Conservation (phyloP, 2,113 vertebrate species). For the Trinectes maculatus region DNA sequence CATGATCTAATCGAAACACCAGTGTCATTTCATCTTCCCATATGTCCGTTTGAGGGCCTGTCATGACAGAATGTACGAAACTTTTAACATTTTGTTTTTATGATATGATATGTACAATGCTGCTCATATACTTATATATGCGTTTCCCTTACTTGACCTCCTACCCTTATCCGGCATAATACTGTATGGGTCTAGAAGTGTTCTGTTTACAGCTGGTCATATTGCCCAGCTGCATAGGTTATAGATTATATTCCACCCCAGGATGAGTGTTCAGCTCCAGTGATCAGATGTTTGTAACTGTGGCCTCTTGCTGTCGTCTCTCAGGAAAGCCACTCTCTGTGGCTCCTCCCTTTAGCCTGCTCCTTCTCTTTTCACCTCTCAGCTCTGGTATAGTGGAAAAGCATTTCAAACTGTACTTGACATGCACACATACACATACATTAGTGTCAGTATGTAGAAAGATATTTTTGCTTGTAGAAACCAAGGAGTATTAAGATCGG, state of each 20-base stretch:
- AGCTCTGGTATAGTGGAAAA: constrained; percentile 9
- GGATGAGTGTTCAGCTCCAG: constrained; percentile 3
- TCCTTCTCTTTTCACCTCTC: constrained; percentile 17
- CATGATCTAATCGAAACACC: background rate
- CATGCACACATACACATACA: constrained; percentile 11
- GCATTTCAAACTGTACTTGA: constrained; percentile 7
- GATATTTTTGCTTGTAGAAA: background rate
- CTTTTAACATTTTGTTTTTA: background rate
- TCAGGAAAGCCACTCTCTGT: constrained; percentile 70
- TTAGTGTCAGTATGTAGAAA: constrained; percentile 17
- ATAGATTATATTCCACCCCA: background rate
- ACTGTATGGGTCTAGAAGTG: background rate
- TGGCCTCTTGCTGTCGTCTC: constrained; percentile 57
- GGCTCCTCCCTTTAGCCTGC: constrained; percentile 38
- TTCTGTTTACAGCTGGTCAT: background rate
- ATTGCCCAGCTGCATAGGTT: background rate
- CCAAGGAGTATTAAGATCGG: constrained; percentile 27
- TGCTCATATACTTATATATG: too few relatives aligned
- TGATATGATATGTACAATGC: background rate
- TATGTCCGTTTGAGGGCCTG: background rate
- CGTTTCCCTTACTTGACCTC: constrained; percentile 9
- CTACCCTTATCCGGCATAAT: background rate
- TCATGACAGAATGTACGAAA: background rate
- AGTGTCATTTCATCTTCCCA: background rate
- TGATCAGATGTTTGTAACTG: constrained; percentile 14